Conservation (phyloP, 2,888 invertebrate genomes). For the Nymphalis polychloros region DNA sequence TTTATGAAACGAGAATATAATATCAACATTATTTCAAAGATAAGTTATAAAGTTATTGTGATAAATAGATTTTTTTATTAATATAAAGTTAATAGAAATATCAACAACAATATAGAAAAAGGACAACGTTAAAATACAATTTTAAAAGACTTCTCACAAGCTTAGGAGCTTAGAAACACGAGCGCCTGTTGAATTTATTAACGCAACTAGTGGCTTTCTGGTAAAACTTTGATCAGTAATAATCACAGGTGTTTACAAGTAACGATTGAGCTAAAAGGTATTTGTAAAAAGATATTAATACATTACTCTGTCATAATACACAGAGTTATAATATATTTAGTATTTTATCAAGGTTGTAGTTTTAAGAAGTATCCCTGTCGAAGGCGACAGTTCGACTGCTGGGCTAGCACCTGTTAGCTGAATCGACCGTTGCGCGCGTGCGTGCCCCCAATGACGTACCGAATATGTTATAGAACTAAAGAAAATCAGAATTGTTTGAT, state of each 20-base stretch:
- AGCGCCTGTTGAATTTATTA: conserved; percentile 72
- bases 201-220: conserved; percentile 49
- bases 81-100: conserved; percentile 46
- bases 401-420: conserved; percentile 77
- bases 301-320: conserved; percentile 58
- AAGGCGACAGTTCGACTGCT: conserved; percentile 66
- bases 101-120: conserved; percentile 53
- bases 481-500: conserved; percentile 7
- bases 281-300: conserved; percentile 45
- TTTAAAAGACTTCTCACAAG: conserved; percentile 49
- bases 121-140: conserved; percentile 57
- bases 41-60: not conserved
- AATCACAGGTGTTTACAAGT: conserved; percentile 47
- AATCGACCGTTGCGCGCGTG: conserved; percentile 78
- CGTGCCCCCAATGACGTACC: conserved; percentile 77
- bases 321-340: conserved; percentile 45
- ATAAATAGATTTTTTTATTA: conserved; percentile 25
- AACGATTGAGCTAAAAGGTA: conserved; percentile 28
- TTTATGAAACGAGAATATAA: conserved; percentile 17
- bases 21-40: conserved; percentile 11
- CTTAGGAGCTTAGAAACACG: conserved; percentile 41
- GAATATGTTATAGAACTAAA: conserved; percentile 52
- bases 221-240: conserved; percentile 45
- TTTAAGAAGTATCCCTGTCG: conserved; percentile 48
- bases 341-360: conserved; percentile 26